Conservation (phyloP, 2,797 vertebrate genomes). For the Xenopus petersii region DNA sequence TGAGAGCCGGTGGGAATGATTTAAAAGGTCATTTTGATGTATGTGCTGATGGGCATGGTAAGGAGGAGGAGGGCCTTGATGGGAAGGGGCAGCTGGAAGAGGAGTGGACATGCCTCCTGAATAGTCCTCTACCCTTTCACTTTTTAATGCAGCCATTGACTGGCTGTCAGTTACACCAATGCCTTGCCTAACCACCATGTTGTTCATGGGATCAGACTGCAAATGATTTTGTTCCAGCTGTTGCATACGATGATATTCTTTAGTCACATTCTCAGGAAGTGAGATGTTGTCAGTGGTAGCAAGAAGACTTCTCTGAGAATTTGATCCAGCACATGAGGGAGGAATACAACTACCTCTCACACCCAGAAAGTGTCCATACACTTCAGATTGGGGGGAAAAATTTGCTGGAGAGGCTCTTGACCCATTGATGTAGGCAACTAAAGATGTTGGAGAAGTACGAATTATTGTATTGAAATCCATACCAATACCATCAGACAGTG, state of each 20-base stretch:
- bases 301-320: constrained; percentile 59
- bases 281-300: constrained; percentile 53
- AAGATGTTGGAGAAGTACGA: constrained; percentile 88
- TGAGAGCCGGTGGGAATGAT: constrained; percentile 43
- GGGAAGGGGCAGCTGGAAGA: constrained; percentile 55
- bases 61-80: constrained; percentile 83
- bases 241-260: constrained; percentile 71
- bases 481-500: constrained; percentile 85
- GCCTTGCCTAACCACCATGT: constrained; percentile 84
- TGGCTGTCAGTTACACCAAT: constrained; percentile 57
- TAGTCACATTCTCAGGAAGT: constrained; percentile 54
- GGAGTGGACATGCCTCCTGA: constrained; percentile 44
- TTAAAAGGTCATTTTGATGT: constrained; percentile 56
- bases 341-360: constrained; percentile 85
- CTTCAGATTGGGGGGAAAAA: constrained; percentile 81
- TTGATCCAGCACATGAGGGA: constrained; percentile 58
- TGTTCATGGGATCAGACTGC: constrained; percentile 69
- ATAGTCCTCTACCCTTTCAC: constrained; percentile 60
- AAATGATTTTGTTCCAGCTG: constrained; percentile 73
- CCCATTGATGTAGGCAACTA: constrained; percentile 91
- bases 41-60: constrained; percentile 79
- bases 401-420: constrained; percentile 76
- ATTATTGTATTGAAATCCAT: constrained; percentile 91
- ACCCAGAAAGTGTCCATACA: constrained; percentile 90
- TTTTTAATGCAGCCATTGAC: constrained; percentile 56